Conservation (phyloP, 2,797 vertebrate genomes). For the Furcifer pardalis region DNA sequence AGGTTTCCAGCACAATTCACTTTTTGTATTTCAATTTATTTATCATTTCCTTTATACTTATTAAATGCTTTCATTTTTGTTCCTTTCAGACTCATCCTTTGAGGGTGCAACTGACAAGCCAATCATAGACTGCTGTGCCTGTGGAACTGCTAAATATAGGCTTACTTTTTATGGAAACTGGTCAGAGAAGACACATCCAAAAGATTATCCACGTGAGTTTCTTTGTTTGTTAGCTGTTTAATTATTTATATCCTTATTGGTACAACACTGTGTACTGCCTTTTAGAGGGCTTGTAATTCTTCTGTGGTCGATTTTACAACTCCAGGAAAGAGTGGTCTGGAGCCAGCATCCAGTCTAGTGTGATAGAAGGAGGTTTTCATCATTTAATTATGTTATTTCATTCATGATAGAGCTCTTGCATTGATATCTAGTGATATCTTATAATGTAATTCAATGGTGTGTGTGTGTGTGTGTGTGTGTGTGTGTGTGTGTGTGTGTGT, state of each 20-base stretch:
- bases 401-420: background rate
- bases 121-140: constrained; percentile 91
- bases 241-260: background rate
- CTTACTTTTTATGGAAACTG: constrained; percentile 97
- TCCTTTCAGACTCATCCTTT: constrained; percentile 76
- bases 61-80: background rate
- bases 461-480: too few relatives aligned
- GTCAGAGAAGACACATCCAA: constrained; percentile 95
- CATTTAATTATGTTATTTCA: background rate
- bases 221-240: background rate
- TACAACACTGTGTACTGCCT: background rate
- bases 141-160: constrained; percentile 96
- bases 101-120: constrained; percentile 84
- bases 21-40: background rate
- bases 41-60: background rate
- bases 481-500: too few relatives aligned
- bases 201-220: constrained; percentile 95
- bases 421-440: background rate
- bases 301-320: background rate
- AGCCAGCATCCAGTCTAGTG: background rate
- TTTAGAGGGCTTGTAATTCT: background rate
- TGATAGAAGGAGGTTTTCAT: background rate
- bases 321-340: background rate
- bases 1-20: background rate
- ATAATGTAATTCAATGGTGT: too few relatives aligned